phyloP scores from a whole-genome alignment of 1,140 invertebrate genomes.

The Drosophila ananassae region DNA sequence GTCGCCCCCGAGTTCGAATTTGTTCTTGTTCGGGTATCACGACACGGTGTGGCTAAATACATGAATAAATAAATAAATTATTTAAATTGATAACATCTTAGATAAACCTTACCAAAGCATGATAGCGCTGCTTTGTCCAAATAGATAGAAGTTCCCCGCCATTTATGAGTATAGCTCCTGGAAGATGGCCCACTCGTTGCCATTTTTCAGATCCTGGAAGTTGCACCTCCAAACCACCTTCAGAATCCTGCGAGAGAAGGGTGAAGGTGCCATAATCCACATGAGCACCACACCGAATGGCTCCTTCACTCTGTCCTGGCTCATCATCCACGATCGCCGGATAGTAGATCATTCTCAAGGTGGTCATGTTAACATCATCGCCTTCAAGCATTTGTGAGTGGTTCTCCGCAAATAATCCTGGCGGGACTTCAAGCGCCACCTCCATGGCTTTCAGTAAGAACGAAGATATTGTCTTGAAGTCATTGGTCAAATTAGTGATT shows the following conservation, averaged over 20 bases:
- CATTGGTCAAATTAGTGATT: slow-evolving; percentile 86
- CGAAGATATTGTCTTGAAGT: slow-evolving; percentile 88
- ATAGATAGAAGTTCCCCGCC: slow-evolving; percentile 90
- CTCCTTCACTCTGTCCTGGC: slow-evolving; percentile 79
- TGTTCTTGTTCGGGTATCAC: slow-evolving; percentile 88
- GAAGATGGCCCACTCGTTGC: slow-evolving; percentile 90
- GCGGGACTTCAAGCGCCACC: slow-evolving; percentile 84
- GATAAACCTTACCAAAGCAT: slow-evolving; percentile 86
- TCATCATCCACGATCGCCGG: slow-evolving; percentile 87
- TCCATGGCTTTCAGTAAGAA: slow-evolving; percentile 87
- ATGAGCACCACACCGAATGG: slow-evolving; percentile 89
- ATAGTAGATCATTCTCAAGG: slow-evolving; percentile 88
- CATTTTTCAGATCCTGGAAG: slow-evolving; percentile 88
- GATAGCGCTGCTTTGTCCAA: slow-evolving; percentile 90
- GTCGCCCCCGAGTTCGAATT: slow-evolving; percentile 86
- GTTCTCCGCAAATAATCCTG: slow-evolving; percentile 85
- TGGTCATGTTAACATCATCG: slow-evolving; percentile 87
- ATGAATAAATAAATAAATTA: slow-evolving; percentile 29
- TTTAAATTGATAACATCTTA: not conserved
- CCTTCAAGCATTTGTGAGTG: slow-evolving; percentile 87
- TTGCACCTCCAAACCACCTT: slow-evolving; percentile 87
- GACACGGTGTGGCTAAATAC: slow-evolving; percentile 88
- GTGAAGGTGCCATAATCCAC: slow-evolving; percentile 91
- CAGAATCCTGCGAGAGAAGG: slow-evolving; percentile 89
- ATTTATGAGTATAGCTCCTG: slow-evolving; percentile 91